These are phyloP conservation scores for Lepidurus couesii DNA, from an alignment of 1,140 invertebrate genomes.

Conservation along the genomic window DNA sequence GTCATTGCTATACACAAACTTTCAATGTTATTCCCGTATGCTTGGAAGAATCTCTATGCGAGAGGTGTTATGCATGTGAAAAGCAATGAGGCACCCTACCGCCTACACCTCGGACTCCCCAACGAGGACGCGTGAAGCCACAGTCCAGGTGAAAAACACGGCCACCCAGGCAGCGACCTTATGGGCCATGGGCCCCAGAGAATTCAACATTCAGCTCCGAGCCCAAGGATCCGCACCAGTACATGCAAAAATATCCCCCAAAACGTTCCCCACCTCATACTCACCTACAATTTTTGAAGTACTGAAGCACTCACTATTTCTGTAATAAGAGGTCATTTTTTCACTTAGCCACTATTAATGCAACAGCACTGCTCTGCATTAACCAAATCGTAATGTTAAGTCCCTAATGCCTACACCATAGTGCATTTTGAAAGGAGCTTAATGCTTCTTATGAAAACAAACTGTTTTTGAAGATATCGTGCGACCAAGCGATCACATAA, in stretches of 20 bases:
- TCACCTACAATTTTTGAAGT: too few relatives aligned
- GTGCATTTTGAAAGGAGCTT: too few relatives aligned
- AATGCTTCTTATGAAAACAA: too few relatives aligned
- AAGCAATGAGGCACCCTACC: neutral
- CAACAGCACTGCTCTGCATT: too few relatives aligned
- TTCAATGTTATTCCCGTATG: neutral
- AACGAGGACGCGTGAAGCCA: constrained; percentile 17
- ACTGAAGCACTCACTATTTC: too few relatives aligned
- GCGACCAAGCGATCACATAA: too few relatives aligned
- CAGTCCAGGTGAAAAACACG: neutral
- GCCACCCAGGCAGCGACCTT: constrained; percentile 20
- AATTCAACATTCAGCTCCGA: neutral
- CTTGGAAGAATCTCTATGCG: neutral
- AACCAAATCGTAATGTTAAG: too few relatives aligned
- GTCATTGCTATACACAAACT: neutral
- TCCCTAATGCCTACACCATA: too few relatives aligned
- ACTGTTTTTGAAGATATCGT: too few relatives aligned
- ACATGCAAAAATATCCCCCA: neutral
- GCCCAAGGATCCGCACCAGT: neutral
- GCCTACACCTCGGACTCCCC: constrained; percentile 2
- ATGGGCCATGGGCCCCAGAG: neutral
- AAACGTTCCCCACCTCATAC: neutral
- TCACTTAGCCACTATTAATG: too few relatives aligned
- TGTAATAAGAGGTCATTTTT: too few relatives aligned
- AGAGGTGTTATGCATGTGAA: constrained; percentile 14